A percentile compares a stretch with the other conserved stretches of the same genome.
Evolutionary conservation across 2,797 vertebrate species (phyloP).

Genomic region (Pelochelys cantorii): DNA sequence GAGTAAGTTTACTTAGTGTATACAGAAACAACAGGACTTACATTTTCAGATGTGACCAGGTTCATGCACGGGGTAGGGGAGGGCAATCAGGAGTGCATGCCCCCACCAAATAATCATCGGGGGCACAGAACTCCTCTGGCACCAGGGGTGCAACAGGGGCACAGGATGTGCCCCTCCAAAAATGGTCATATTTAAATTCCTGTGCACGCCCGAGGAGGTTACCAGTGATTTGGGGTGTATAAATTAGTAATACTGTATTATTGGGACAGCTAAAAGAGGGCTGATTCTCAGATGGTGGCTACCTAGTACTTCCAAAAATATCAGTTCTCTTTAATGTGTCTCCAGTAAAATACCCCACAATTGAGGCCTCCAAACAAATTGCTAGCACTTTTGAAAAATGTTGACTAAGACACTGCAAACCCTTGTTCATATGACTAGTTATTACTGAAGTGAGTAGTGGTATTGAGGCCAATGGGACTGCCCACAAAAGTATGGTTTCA

Average conservation of each 20-base stretch:
- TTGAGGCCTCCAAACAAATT: background rate
- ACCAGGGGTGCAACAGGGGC: no score
- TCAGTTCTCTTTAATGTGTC: background rate
- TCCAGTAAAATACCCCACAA: background rate
- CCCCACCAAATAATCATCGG: no score
- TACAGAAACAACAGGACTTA: background rate
- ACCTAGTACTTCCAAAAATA: background rate
- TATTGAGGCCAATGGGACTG: background rate
- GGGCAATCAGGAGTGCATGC: no score
- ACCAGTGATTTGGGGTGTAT: background rate
- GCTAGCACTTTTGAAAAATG: background rate
- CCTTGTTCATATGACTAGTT: background rate
- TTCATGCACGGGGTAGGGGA: no score
- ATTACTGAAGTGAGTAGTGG: background rate
- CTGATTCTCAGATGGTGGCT: background rate
- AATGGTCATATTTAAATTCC: no score
- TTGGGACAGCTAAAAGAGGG: background rate
- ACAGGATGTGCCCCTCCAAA: no score
- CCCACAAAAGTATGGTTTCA: background rate
- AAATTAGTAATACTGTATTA: background rate
- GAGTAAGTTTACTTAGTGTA: background rate
- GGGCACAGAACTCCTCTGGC: no score
- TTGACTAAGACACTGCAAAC: background rate
- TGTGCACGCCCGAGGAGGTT: background rate
- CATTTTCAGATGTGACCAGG: background rate